These are phyloP conservation scores for Ditylenchus weischeri DNA, from an alignment of 2,888 invertebrate species.

Conservation along the genomic window DNA sequence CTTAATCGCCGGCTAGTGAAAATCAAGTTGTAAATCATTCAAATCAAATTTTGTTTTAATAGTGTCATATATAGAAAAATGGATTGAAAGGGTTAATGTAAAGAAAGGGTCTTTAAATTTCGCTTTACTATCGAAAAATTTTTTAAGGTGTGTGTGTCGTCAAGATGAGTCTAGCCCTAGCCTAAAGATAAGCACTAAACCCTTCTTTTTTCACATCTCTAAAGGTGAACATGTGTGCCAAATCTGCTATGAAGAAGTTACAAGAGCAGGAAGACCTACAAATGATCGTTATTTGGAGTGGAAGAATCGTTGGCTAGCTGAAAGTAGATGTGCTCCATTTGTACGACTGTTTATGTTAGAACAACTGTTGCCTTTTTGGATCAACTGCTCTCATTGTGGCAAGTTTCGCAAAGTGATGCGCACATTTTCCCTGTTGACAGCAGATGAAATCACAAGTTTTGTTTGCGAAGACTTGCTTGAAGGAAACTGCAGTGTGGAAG, in stretches of 20 bases:
- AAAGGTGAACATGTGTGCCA: constrained; percentile 42
- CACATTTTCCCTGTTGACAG: constrained; percentile 7
- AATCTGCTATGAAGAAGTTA: constrained; percentile 41
- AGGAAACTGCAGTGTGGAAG: too few species aligned
- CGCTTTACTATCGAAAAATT: too few species aligned
- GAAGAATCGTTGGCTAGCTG: constrained; percentile 37
- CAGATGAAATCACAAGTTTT: constrained; percentile 31
- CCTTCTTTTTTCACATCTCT: constrained; percentile 39
- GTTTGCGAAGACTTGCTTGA: constrained; percentile 8
- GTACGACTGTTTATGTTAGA: constrained; percentile 38
- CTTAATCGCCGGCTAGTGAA: too few species aligned
- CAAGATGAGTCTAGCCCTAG: neutral
- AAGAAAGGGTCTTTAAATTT: too few species aligned
- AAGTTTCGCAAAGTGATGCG: constrained; percentile 31
- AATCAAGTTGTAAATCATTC: too few species aligned
- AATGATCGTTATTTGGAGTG: constrained; percentile 35
- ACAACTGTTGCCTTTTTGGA: constrained; percentile 45
- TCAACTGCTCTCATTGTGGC: constrained; percentile 38
- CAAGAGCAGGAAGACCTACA: constrained; percentile 34
- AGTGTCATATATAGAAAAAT: too few species aligned
- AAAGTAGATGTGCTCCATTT: constrained; percentile 34
- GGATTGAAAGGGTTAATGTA: too few species aligned
- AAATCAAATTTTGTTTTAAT: too few species aligned
- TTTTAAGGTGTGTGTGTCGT: neutral
- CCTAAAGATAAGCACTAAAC: neutral